Percentiles rank a stretch among this genome's conserved stretches.
Evolutionary conservation across 2,888 invertebrate species (phyloP).

Genomic region (Cactoblastis cactorum): DNA sequence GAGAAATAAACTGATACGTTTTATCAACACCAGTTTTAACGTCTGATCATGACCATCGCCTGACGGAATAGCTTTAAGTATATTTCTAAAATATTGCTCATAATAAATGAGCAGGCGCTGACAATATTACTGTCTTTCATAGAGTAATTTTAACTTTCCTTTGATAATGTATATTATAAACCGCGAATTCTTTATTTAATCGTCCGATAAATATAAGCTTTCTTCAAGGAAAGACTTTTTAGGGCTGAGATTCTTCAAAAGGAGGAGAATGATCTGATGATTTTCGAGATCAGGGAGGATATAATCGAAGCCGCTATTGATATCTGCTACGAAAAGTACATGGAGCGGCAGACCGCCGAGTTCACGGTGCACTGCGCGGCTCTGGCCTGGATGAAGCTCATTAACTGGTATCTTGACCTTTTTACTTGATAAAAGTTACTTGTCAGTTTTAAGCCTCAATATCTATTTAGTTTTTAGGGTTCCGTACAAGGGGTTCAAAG

Average conservation of each 20-base stretch:
- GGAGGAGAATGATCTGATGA: constrained; percentile 60
- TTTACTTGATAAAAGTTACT: no score
- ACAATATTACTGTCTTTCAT: no score
- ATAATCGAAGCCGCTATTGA: constrained; percentile 52
- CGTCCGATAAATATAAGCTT: background rate
- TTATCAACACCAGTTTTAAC: no score
- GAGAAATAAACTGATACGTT: no score
- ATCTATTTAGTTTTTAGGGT: no score
- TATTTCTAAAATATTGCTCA: no score
- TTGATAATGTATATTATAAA: background rate
- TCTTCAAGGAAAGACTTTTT: background rate
- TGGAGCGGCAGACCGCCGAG: constrained; percentile 51
- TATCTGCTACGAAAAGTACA: constrained; percentile 52
- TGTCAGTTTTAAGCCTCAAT: no score
- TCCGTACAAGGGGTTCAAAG: no score
- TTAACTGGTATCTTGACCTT: constrained; percentile 56
- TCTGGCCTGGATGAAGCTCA: constrained; percentile 61
- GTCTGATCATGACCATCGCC: no score
- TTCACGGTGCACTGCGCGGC: constrained; percentile 63
- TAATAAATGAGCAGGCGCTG: no score
- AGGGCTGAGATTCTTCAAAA: constrained; percentile 67
- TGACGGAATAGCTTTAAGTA: no score
- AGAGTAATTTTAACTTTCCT: no score
- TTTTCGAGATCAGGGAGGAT: constrained; percentile 66
- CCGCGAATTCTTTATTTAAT: background rate